phyloP scores from a whole-genome alignment of 2,797 vertebrate species.

The Delichon dasypus region DNA sequence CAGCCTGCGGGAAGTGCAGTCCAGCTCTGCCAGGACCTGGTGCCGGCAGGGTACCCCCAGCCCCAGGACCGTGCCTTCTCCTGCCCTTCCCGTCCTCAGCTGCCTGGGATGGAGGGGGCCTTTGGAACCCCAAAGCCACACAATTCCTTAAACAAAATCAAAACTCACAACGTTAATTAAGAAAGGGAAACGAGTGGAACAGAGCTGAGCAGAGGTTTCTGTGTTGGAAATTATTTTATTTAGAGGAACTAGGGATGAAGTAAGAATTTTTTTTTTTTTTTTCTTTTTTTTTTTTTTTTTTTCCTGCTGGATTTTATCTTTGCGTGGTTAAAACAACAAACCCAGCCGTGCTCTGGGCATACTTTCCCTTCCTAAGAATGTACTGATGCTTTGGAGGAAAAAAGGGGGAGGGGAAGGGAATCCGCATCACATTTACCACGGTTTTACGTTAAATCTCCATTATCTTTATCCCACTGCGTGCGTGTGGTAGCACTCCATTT shows the following conservation, averaged over 20 bases:
- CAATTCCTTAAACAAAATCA: background rate
- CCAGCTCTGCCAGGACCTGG: background rate
- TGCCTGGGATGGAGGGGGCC: too few species aligned
- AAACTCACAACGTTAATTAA: background rate
- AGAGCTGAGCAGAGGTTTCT: background rate
- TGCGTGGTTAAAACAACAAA: background rate
- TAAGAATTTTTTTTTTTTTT: background rate
- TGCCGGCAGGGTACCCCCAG: background rate
- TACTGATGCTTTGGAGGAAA: background rate
- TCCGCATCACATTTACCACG: background rate
- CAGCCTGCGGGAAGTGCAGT: background rate
- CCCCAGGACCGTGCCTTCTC: rapidly evolving
- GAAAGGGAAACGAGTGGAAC: background rate
- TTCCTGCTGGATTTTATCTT: background rate
- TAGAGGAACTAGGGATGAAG: background rate
- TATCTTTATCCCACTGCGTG: background rate
- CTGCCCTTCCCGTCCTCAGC: background rate
- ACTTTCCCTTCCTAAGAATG: background rate
- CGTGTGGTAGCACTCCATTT: background rate
- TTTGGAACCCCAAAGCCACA: background rate
- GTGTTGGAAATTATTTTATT: background rate
- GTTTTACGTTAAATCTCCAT: background rate
- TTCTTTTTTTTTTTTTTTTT: background rate
- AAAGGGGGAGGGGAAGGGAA: too few species aligned
- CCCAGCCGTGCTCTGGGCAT: background rate